Base-by-base conservation (phyloP, 1,140 invertebrate genomes). In the Aporrectodea caliginosa region DNA sequence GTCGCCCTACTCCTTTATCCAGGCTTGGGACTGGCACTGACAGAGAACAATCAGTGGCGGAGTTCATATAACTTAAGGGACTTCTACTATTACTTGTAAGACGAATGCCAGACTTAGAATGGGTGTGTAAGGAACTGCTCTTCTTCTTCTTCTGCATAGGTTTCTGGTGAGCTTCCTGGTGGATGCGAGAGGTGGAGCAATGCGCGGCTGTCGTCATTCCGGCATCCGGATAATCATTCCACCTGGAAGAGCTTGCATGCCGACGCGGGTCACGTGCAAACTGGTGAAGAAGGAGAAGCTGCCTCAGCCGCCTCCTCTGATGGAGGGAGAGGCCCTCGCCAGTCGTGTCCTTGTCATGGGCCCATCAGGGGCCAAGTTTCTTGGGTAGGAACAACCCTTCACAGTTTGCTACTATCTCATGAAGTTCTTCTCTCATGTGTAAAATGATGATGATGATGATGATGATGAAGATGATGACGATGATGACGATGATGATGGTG, bases 131-230 rank as follows among this genome's bases (percentile, higher is more conserved):
- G n/a, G n/a, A n/a, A n/a, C n/a, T n/a, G n/a, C n/a, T 29, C 27
- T 72, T 72, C 6, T 72, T 72, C 27, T 75, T 75, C 2, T 35
- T 1, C 27, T 70, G 1, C 31, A 72, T 85, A 99, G 98, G 88
- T 99, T 99, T 91, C 91, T 99, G 85, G 97, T 99, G 72, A 98
- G 97, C 81, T 99, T 99, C 89, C 92, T 99, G 90, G 98, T 99
- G 81, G 98, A 99, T 88, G 98, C 98, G 1, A 92, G 97, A 2
- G 98, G 98, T 30, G 98, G 98, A 22, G 96, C 97, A 0, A 97
- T 99, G 95, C 92, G 96, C 69, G 98, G 98, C 14, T 98, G 97
- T 85, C 93, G 98, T 31, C 97, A 99, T 86, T 97, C 95, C 35
- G 97, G 98, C 0, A 95, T 99, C 0, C 90, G 97, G 31, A 95